A percentile compares a stretch with the other conserved stretches of the same genome.
Conservation (phyloP, 2,113 vertebrate genomes). For the Odobenus rosmarus region DNA sequence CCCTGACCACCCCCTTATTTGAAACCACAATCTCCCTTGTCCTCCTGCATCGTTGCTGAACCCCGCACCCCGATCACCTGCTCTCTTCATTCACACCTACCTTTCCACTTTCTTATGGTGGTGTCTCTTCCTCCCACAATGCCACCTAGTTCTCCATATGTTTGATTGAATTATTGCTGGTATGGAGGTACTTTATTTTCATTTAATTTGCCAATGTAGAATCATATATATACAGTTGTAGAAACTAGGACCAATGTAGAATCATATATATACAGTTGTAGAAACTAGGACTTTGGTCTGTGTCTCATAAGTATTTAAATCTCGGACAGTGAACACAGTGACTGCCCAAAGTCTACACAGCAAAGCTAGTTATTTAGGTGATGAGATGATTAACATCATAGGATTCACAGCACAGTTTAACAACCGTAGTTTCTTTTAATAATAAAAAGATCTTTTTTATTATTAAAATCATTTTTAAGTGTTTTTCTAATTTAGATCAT, state of each 20-base stretch:
- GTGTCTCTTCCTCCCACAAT: rapidly evolving
- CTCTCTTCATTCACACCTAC: not conserved
- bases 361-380: not conserved
- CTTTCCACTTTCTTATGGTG: not conserved
- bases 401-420: not conserved
- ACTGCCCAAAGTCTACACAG: not conserved
- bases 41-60: rapidly evolving
- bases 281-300: not conserved
- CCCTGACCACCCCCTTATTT: too few relatives aligned
- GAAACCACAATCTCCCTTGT: rapidly evolving
- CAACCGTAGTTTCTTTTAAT: not conserved
- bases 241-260: not conserved
- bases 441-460: not conserved
- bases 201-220: constrained; percentile 3
- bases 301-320: constrained; percentile 7
- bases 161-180: not conserved
- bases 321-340: rapidly evolving
- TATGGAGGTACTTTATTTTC: not conserved
- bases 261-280: not conserved
- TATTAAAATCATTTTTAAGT: not conserved
- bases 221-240: not conserved
- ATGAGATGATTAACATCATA: not conserved
- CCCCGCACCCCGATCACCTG: rapidly evolving
- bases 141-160: not conserved
- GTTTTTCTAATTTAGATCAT: not conserved